Percentiles rank a stretch among this genome's conserved stretches.
Conservation (phyloP, 2,888 invertebrate species). For the Melanotus villosus region DNA sequence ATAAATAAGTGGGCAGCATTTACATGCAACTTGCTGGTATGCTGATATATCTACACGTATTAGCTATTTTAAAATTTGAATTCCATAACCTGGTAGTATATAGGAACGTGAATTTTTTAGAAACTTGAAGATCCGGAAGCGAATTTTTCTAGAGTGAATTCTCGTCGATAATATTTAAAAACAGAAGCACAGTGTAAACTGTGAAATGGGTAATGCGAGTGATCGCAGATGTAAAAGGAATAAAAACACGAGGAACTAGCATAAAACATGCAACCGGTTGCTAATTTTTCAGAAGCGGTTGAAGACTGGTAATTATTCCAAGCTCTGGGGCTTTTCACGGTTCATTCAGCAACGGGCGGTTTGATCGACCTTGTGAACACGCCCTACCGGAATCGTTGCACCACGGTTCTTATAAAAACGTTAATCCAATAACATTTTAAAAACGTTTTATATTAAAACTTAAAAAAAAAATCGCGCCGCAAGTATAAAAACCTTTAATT, state of each 20-base stretch:
- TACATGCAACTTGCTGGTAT: constrained; percentile 1
- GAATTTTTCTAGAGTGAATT: not conserved
- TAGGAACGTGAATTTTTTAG: not conserved
- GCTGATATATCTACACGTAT: constrained; percentile 5
- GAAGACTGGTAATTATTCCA: constrained; percentile 47
- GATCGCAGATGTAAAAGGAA: not conserved
- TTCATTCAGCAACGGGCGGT: constrained; percentile 45
- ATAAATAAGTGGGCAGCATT: constrained; percentile 9
- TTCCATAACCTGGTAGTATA: not conserved
- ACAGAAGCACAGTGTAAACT: constrained; percentile 10
- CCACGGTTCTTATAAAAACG: not conserved
- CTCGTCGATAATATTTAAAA: not conserved
- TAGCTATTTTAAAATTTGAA: not conserved
- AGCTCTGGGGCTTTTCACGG: constrained; percentile 50
- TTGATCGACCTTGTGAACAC: constrained; percentile 36
- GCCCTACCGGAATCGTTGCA: constrained; percentile 7
- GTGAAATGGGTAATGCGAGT: not conserved
- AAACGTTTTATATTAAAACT: no score
- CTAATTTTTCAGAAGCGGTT: constrained; percentile 46
- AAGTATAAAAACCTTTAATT: no score
- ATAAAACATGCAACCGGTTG: constrained; percentile 44
- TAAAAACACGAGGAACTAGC: constrained; percentile 8
- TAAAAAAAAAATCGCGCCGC: no score
- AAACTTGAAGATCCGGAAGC: not conserved
- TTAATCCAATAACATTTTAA: no score